Evolutionary conservation across 2,797 vertebrate species (phyloP).

Genomic region (Acrossocheilus wenchowensis): DNA sequence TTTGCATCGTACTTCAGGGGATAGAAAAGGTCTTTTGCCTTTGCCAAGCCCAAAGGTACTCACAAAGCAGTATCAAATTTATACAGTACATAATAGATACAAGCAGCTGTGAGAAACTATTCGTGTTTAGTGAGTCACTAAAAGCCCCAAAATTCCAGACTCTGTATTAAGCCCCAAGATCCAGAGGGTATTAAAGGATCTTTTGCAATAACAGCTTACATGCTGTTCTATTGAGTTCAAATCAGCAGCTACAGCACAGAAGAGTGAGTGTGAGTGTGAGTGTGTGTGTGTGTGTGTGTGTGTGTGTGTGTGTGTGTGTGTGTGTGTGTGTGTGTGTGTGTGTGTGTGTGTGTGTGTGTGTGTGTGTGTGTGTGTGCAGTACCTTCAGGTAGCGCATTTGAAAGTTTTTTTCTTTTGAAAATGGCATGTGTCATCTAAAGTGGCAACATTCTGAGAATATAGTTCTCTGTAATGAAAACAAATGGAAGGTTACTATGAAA

Average conservation of each 20-base stretch:
- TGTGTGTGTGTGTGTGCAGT: too few relatives aligned
- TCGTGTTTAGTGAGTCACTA: background rate
- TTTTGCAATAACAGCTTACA: constrained; percentile 27
- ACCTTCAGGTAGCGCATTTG: background rate
- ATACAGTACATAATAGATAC: background rate
- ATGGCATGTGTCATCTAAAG: background rate
- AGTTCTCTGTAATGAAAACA: background rate
- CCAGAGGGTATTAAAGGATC: constrained; percentile 30
- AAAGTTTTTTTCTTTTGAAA: background rate
- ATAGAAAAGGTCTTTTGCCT: background rate
- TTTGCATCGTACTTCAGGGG: background rate
- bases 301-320: too few relatives aligned
- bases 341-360: too few relatives aligned
- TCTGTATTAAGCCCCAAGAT: constrained; percentile 17
- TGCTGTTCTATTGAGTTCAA: background rate
- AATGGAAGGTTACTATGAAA: background rate
- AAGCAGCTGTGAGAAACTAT: constrained; percentile 17
- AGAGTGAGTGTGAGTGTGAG: background rate
- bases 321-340: too few relatives aligned
- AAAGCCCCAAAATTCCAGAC: constrained; percentile 30
- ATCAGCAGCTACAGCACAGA: background rate
- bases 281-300: too few relatives aligned
- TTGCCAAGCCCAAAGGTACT: background rate
- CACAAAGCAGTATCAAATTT: background rate
- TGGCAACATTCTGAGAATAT: background rate